phyloP scores from a whole-genome alignment of 2,113 vertebrate genomes.

The Octodon degus region DNA sequence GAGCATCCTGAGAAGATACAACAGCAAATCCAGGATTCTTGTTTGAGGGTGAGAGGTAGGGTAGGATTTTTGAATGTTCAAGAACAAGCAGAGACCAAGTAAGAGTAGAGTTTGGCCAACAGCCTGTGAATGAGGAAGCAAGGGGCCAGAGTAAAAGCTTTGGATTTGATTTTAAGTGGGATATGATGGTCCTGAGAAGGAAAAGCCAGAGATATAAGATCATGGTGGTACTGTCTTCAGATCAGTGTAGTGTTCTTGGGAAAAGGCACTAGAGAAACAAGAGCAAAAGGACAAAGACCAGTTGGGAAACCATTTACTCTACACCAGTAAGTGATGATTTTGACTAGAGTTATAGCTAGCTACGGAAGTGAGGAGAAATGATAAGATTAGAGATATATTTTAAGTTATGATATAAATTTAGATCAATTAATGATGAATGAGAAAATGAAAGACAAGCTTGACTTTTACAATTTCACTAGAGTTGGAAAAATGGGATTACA shows the following conservation, averaged over 20 bases:
- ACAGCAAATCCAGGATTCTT: background rate
- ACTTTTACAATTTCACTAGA: slow-evolving; percentile 13
- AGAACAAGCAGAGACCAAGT: background rate
- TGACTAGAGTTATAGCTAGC: background rate
- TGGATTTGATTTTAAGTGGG: background rate
- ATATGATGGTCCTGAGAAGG: background rate
- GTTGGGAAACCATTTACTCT: background rate
- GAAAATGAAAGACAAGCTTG: slow-evolving; percentile 35
- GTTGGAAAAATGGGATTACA: slow-evolving; percentile 4
- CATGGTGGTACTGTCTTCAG: background rate
- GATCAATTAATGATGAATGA: slow-evolving; percentile 8
- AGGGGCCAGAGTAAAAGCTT: background rate
- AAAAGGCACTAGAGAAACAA: background rate
- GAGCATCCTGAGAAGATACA: background rate
- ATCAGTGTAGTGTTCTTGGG: background rate
- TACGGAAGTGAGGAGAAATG: background rate
- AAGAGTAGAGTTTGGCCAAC: background rate
- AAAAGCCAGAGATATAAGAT: background rate
- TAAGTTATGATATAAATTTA: background rate
- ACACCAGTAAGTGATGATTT: background rate
- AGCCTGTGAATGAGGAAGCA: background rate
- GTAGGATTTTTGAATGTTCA: background rate
- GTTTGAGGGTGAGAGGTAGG: background rate
- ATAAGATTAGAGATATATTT: background rate
- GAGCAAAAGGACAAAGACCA: background rate